Conservation (phyloP, 1,140 invertebrate species). For the Panonychus citri region DNA sequence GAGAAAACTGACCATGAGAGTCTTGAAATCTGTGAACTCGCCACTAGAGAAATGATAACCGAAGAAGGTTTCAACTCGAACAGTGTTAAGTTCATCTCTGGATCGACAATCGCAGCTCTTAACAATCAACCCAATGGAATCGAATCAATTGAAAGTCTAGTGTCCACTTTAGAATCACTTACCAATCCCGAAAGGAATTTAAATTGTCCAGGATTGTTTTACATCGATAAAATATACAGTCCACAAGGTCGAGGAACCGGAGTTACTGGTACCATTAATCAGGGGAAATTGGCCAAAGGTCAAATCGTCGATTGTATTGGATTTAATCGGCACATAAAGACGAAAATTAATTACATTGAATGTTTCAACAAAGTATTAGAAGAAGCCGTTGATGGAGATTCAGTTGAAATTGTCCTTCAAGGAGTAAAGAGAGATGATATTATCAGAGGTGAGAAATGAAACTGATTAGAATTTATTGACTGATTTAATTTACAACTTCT, state of each 20-base stretch:
- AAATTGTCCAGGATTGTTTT: slow-evolving; percentile 80
- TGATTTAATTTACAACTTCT: too few relatives aligned
- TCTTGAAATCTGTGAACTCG: slow-evolving; percentile 31
- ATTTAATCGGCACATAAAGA: slow-evolving; percentile 57
- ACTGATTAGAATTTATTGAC: too few relatives aligned
- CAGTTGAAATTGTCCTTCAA: slow-evolving; percentile 69
- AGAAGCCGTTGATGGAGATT: slow-evolving; percentile 77
- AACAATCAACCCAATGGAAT: slow-evolving; percentile 52
- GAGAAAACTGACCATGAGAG: slow-evolving; percentile 29
- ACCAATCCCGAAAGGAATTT: slow-evolving; percentile 67
- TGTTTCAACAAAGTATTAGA: slow-evolving; percentile 95
- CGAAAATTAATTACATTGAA: slow-evolving; percentile 67
- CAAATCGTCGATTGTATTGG: slow-evolving; percentile 77
- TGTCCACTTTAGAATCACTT: slow-evolving; percentile 66
- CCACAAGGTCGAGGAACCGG: slow-evolving; percentile 89
- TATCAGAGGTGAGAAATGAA: slow-evolving; percentile 35
- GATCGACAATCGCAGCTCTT: slow-evolving; percentile 30
- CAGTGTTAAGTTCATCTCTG: slow-evolving; percentile 27
- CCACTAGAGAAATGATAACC: slow-evolving; percentile 24
- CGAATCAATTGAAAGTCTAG: slow-evolving; percentile 50
- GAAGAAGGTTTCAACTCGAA: slow-evolving; percentile 30
- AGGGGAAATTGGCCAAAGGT: slow-evolving; percentile 77
- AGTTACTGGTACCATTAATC: slow-evolving; percentile 68
- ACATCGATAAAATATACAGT: slow-evolving; percentile 73
- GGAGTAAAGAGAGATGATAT: slow-evolving; percentile 79